Evolutionary conservation across 2,888 invertebrate genomes (phyloP).

Genomic region (Microctonus brassicae): DNA sequence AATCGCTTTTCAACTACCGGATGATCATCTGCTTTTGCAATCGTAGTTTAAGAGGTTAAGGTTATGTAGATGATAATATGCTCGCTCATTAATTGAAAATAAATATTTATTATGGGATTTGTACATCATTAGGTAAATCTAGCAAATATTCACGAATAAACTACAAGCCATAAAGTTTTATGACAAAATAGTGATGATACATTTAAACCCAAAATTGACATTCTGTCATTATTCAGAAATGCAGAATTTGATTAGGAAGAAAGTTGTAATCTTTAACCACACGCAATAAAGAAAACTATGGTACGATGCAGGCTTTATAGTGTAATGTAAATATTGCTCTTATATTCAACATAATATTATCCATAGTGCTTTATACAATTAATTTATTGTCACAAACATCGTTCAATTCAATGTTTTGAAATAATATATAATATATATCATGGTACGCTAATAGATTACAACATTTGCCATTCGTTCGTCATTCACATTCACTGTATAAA

Average conservation of each 20-base stretch:
- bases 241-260: constrained; percentile 67
- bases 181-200: constrained; percentile 65
- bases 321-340: constrained; percentile 18
- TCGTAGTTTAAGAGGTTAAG: constrained; percentile 1
- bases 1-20: not conserved
- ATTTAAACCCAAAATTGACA: too few species aligned
- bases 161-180: constrained; percentile 49
- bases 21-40: constrained; percentile 10
- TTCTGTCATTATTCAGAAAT: constrained; percentile 65
- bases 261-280: constrained; percentile 59
- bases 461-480: too few species aligned
- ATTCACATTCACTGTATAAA: not conserved
- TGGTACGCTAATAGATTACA: too few species aligned
- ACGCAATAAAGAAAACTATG: constrained; percentile 15
- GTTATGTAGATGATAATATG: not conserved
- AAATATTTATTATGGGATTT: not conserved
- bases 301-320: constrained; percentile 34
- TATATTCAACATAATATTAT: not conserved
- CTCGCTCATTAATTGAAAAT: not conserved
- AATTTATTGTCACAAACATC: too few species aligned
- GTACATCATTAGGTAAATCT: not conserved
- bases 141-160: not conserved
- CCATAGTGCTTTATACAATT: too few species aligned
- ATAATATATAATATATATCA: too few species aligned
- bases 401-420: too few species aligned